Percentiles rank a stretch among this genome's conserved stretches.
Evolutionary conservation across 2,113 vertebrate genomes (phyloP).

Genomic region (Panurus biarmicus): DNA sequence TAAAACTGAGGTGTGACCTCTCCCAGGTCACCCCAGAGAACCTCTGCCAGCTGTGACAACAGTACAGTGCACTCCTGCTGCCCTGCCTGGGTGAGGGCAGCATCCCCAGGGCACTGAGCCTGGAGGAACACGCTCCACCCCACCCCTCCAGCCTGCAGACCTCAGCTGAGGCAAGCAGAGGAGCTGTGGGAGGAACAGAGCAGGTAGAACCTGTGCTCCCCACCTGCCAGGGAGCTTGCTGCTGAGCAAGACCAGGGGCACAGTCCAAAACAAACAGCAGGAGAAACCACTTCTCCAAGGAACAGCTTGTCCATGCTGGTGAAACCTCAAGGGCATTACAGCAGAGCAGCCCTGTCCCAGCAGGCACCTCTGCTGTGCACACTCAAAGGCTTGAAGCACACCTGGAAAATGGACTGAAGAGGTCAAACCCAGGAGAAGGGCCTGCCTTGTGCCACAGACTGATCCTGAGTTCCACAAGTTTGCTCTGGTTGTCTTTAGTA

Average conservation of each 20-base stretch:
- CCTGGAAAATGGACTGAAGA: background rate
- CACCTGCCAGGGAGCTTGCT: background rate
- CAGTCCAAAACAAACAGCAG: background rate
- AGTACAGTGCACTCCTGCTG: background rate
- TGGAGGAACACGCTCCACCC: background rate
- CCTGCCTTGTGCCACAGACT: background rate
- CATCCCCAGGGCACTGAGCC: background rate
- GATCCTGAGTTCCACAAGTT: fast-evolving
- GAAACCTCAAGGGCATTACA: background rate
- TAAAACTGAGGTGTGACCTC: background rate
- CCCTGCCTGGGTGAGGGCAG: background rate
- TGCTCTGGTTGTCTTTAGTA: background rate
- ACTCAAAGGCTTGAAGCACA: background rate
- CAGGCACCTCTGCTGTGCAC: background rate
- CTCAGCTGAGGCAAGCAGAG: background rate
- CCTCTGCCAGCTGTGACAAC: background rate
- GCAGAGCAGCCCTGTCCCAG: background rate
- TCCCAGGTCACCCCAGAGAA: background rate
- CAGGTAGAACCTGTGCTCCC: background rate
- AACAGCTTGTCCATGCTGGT: background rate
- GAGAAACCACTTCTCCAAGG: background rate
- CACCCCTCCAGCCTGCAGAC: background rate
- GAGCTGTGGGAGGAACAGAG: background rate
- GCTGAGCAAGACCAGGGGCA: background rate
- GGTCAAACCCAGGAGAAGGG: background rate